phyloP scores from a whole-genome alignment of 2,113 vertebrate genomes.

The Datnioides undecimradiatus region DNA sequence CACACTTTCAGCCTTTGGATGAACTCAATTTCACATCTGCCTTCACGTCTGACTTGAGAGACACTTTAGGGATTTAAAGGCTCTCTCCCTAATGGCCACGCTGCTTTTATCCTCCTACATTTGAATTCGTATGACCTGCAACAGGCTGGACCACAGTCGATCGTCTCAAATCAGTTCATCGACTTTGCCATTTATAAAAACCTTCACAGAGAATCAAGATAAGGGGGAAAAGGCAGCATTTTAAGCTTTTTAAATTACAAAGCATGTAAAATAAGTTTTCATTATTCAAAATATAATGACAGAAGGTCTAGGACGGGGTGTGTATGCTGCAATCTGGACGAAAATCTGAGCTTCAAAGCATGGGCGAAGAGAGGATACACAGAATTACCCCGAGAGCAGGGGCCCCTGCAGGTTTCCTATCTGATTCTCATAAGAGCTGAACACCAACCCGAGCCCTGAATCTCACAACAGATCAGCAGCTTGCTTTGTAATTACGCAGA shows the following conservation, averaged over 20 bases:
- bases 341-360: slow-evolving; percentile 57
- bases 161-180: slow-evolving; percentile 42
- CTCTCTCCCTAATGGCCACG: slow-evolving; percentile 64
- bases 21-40: slow-evolving; percentile 42
- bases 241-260: slow-evolving; percentile 17
- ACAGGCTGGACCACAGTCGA: slow-evolving; percentile 41
- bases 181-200: slow-evolving; percentile 54
- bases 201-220: not conserved
- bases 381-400: slow-evolving; percentile 23
- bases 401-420: slow-evolving; percentile 56
- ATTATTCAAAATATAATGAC: not conserved
- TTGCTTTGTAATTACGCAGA: slow-evolving; percentile 75
- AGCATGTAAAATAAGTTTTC: not conserved
- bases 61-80: slow-evolving; percentile 44
- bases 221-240: not conserved
- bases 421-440: slow-evolving; percentile 54
- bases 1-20: not conserved
- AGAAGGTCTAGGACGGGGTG: not conserved
- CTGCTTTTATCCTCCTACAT: slow-evolving; percentile 52
- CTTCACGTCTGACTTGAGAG: slow-evolving; percentile 31
- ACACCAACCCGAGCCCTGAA: slow-evolving; percentile 31
- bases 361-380: slow-evolving; percentile 22
- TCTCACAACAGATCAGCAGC: slow-evolving; percentile 71
- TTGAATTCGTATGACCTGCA: slow-evolving; percentile 43
- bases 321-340: slow-evolving; percentile 11